phyloP scores from a whole-genome alignment of 2,113 vertebrate species.

The Oryzias curvinotus region DNA sequence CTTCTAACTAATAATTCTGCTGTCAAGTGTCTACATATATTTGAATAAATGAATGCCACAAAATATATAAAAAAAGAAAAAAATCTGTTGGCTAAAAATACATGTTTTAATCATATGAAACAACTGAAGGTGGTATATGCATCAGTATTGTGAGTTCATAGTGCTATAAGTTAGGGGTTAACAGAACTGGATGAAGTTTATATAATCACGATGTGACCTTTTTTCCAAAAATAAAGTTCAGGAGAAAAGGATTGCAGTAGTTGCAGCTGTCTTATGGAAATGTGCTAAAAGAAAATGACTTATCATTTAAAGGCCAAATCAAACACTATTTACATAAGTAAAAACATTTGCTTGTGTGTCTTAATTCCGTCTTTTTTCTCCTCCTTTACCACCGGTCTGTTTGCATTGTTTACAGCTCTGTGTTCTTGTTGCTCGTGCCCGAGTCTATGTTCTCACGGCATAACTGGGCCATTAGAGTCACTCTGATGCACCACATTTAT shows the following conservation, averaged over 20 bases:
- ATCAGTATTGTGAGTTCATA: too few relatives aligned
- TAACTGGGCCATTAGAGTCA: conserved; percentile 64
- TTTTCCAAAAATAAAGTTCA: neutral
- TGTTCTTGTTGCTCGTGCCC: conserved; percentile 3
- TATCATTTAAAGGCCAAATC: neutral
- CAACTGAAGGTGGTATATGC: too few relatives aligned
- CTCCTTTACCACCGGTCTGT: neutral
- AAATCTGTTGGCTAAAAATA: too few relatives aligned
- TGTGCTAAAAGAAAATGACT: neutral
- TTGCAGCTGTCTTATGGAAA: neutral
- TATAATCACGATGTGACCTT: neutral
- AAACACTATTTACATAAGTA: neutral
- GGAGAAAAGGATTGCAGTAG: neutral
- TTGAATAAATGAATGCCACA: too few relatives aligned
- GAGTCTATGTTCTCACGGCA: conserved; percentile 53
- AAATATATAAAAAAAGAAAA: too few relatives aligned
- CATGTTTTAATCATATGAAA: too few relatives aligned
- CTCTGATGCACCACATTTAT: conserved; percentile 61
- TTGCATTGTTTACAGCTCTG: conserved; percentile 7
- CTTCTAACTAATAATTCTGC: too few relatives aligned
- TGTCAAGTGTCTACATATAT: too few relatives aligned
- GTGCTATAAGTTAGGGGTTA: too few relatives aligned
- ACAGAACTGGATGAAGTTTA: too few relatives aligned
- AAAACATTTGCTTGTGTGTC: neutral
- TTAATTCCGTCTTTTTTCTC: neutral